phyloP scores from a whole-genome alignment of 1,140 invertebrate species.

The Lordiphosa mommai region DNA sequence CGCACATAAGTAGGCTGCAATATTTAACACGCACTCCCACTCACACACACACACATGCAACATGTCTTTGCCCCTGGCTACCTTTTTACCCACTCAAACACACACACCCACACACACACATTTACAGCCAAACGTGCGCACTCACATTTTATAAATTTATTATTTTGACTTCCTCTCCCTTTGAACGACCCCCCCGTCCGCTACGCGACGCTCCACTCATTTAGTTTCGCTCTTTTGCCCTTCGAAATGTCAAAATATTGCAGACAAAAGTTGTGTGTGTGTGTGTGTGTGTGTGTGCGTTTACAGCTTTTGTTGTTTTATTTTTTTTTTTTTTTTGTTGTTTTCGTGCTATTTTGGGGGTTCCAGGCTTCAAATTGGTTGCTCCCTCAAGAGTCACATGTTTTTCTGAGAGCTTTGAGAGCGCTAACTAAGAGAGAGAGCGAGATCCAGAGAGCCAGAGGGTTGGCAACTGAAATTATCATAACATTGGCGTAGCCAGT shows the following conservation, averaged over 20 bases:
- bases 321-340: constrained; percentile 15
- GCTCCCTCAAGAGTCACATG: constrained; percentile 49
- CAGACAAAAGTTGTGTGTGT: constrained; percentile 39
- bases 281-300: constrained; percentile 1
- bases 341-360: constrained; percentile 12
- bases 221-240: constrained; percentile 52
- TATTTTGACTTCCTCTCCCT: constrained; percentile 39
- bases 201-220: neutral
- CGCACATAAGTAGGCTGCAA: constrained; percentile 59
- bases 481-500: neutral
- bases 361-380: constrained; percentile 36
- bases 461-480: neutral
- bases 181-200: neutral
- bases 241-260: constrained; percentile 76
- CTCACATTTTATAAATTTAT: constrained; percentile 56
- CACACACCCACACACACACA: constrained; percentile 8
- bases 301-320: constrained; percentile 8
- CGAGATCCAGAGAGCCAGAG: neutral
- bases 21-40: constrained; percentile 22
- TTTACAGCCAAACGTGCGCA: neutral
- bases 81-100: constrained; percentile 1
- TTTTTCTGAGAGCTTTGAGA: constrained; percentile 26
- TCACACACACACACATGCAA: constrained; percentile 22
- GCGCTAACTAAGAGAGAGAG: neutral
- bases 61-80: constrained; percentile 32